phyloP scores from a whole-genome alignment of 2,797 vertebrate species.

The Dendrocincla fuliginosa region DNA sequence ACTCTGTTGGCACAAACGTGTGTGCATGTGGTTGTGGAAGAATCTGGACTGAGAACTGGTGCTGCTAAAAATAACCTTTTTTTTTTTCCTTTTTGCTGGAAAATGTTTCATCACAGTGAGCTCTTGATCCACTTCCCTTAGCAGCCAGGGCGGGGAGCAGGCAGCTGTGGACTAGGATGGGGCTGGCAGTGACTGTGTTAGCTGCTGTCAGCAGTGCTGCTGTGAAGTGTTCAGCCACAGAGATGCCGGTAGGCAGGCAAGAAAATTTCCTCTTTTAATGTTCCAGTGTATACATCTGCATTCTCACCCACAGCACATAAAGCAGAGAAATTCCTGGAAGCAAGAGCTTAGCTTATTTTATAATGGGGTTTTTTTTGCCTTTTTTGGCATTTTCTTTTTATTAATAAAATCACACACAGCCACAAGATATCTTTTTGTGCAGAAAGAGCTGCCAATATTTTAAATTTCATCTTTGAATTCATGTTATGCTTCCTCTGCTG shows the following conservation, averaged over 20 bases:
- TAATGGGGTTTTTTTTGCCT: neutral
- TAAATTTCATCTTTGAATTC: neutral
- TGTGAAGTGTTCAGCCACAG: neutral
- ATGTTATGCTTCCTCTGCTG: neutral
- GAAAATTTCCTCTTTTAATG: neutral
- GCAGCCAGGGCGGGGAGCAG: neutral
- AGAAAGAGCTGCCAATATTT: neutral
- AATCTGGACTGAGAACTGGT: neutral
- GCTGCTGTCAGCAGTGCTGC: neutral
- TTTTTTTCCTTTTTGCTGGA: neutral
- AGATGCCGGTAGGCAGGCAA: neutral
- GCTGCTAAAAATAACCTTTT: neutral
- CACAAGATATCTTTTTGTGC: neutral
- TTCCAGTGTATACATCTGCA: neutral
- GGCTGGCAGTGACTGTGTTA: neutral
- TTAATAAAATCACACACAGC: neutral
- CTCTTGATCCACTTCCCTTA: neutral
- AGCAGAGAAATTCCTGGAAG: neutral
- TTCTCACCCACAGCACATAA: neutral
- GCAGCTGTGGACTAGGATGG: neutral
- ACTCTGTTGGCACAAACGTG: neutral
- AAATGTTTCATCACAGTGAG: neutral
- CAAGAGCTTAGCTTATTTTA: neutral
- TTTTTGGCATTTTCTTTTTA: neutral
- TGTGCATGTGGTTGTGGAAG: neutral